Evolutionary conservation across 1,140 invertebrate species (phyloP).

Genomic region (Magallana ariakensis): DNA sequence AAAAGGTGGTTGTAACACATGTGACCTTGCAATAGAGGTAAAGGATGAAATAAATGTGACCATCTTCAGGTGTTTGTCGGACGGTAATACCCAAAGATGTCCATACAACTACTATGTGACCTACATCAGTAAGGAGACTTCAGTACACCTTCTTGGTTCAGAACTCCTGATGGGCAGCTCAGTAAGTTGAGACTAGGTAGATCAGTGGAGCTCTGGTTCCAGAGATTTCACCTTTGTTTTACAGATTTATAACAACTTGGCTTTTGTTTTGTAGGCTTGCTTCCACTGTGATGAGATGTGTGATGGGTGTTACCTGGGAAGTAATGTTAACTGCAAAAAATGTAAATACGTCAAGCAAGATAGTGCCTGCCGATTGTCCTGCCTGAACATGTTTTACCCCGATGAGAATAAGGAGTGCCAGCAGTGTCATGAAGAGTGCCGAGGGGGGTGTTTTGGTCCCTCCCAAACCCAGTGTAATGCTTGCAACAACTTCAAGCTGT

Average conservation of each 20-base stretch:
- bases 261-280: conserved; percentile 69
- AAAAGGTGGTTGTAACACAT: conserved; percentile 90
- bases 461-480: conserved; percentile 88
- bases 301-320: conserved; percentile 89
- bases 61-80: conserved; percentile 61
- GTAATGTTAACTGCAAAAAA: conserved; percentile 63
- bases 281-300: conserved; percentile 91
- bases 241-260: background rate
- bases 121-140: background rate
- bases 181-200: conserved; percentile 44
- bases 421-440: conserved; percentile 86
- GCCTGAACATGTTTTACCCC: conserved; percentile 77
- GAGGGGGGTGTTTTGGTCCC: conserved; percentile 89
- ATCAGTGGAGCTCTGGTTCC: no score
- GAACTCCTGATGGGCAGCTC: conserved; percentile 53
- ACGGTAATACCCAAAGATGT: conserved; percentile 37
- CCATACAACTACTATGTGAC: conserved; percentile 62
- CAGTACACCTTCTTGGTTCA: conserved; percentile 41
- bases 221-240: no score
- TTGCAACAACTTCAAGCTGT: conserved; percentile 93
- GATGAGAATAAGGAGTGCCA: conserved; percentile 61
- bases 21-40: conserved; percentile 92
- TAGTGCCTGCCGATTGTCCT: conserved; percentile 85
- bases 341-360: conserved; percentile 67
- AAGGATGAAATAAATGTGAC: conserved; percentile 64